A percentile compares a stretch with the other conserved stretches of the same genome.
Evolutionary conservation across 2,113 vertebrate species (phyloP).

Genomic region (Pseudorasbora parva): DNA sequence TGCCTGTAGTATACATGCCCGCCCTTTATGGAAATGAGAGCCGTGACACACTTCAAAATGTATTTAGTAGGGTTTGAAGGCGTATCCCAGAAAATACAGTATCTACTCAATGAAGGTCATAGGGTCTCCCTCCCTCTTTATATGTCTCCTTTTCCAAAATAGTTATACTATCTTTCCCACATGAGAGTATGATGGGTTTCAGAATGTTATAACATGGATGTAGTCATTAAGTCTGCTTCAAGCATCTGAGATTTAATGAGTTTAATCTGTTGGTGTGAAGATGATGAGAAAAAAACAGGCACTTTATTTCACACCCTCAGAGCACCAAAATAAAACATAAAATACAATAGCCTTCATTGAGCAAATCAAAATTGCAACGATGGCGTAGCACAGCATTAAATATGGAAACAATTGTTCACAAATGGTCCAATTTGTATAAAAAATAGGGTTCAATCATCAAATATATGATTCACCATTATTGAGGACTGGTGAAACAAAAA

Average conservation of each 20-base stretch:
- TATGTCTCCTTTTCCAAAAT: background rate
- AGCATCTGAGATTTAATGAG: slow-evolving; percentile 4
- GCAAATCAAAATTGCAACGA: too few species aligned
- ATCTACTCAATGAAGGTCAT: slow-evolving; percentile 1
- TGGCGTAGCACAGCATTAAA: too few species aligned
- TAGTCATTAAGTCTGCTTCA: background rate
- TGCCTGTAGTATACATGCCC: background rate
- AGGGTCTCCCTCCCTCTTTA: background rate
- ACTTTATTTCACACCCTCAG: background rate
- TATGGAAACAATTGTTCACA: too few species aligned
- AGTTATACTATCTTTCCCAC: background rate
- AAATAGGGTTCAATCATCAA: too few species aligned
- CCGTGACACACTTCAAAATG: background rate
- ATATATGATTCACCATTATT: background rate
- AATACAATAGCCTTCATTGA: too few species aligned
- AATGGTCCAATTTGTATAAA: too few species aligned
- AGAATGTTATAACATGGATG: background rate
- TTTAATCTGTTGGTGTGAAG: slow-evolving; percentile 15
- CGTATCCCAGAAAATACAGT: background rate
- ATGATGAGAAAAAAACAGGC: background rate
- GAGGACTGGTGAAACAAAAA: background rate
- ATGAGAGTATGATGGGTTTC: background rate
- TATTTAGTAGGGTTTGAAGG: slow-evolving; percentile 11
- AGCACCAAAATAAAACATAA: background rate
- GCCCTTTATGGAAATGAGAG: slow-evolving; percentile 12